Evolutionary conservation across 2,113 vertebrate genomes (phyloP), one percentile per base, ranked within the genome.

Genomic region (Alces alces): DNA sequence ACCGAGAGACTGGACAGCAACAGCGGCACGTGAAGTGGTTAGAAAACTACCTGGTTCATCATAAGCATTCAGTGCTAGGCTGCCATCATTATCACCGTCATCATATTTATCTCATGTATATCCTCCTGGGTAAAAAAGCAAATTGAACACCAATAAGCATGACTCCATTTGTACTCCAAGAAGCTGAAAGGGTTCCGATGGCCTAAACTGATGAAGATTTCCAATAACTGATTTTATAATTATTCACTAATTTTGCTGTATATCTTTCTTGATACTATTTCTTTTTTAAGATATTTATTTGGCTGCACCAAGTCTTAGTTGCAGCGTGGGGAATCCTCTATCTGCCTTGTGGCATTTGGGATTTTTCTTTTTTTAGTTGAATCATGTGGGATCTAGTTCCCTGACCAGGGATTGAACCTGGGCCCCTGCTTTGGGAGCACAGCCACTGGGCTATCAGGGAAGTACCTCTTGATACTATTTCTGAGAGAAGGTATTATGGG

Each of bases 81-180:
- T 52, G 57, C 52, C 23, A 55, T 7, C 64, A 11, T 17, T 5
- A 27, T 54, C 28, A 86, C 6, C 1, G 12, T 39, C 33, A 16
- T 19, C 30, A 78, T 36, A 47, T 82, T 50, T 60, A 36, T 57
- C 12, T 66, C 19, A 47, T 73, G 2, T 45, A 5, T 89, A 61
- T 15, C 3, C 54, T 96, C 33, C n/a, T 76, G 55, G 84, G 45
- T 47, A 52, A 52, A 30, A 86, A 55, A 86, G 28, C 57, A 88
- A 95, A 89, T 6, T 85, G 45, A 89, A 30, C 16, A 94, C 94
- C 84, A 93, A 89, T 94, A 88, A 91, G 66, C 30, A 82, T 27
- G 39, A 89, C 33, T 90, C 21, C 43, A 82, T 66, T 91, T 91
- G 66, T 82, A 73, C n/a, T 30, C 45, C n/a, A 64, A 50, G 2